Conservation (phyloP, 2,888 invertebrate species). For the Reticulitermes lucifugus region DNA sequence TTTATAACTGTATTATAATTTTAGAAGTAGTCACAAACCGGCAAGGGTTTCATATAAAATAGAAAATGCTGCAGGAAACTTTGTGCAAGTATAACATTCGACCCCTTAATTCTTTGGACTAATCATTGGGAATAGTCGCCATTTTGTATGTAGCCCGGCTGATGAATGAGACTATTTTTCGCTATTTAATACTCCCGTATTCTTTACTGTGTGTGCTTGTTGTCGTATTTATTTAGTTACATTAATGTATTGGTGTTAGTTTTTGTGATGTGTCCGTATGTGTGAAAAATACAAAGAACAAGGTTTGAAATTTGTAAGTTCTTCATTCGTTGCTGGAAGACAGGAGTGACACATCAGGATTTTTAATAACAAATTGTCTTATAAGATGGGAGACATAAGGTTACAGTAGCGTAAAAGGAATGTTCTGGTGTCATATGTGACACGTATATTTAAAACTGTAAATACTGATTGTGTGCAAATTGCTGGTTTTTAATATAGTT, state of each 20-base stretch:
- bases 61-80: not conserved
- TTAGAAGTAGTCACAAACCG: not conserved
- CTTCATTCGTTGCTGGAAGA: conserved; percentile 36
- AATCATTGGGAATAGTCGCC: conserved; percentile 54
- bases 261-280: not conserved
- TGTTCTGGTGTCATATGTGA: not conserved
- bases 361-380: not conserved
- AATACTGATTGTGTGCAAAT: too few species aligned
- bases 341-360: conserved; percentile 30
- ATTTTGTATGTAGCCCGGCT: conserved; percentile 55
- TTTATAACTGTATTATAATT: conserved; percentile 19
- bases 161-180: conserved; percentile 51
- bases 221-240: not conserved
- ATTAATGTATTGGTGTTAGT: not conserved
- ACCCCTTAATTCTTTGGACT: conserved; percentile 45
- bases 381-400: not conserved
- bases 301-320: conserved; percentile 21
- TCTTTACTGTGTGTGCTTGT: not conserved
- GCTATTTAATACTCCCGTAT: conserved; percentile 20
- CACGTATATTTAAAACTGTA: not conserved
- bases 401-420: not conserved
- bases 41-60: not conserved
- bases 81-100: not conserved
- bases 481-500: not conserved
- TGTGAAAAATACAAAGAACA: not conserved